These are phyloP conservation scores for Amblyjoppa fuscipennis DNA, from an alignment of 2,888 invertebrate genomes.

Conservation along the genomic window DNA sequence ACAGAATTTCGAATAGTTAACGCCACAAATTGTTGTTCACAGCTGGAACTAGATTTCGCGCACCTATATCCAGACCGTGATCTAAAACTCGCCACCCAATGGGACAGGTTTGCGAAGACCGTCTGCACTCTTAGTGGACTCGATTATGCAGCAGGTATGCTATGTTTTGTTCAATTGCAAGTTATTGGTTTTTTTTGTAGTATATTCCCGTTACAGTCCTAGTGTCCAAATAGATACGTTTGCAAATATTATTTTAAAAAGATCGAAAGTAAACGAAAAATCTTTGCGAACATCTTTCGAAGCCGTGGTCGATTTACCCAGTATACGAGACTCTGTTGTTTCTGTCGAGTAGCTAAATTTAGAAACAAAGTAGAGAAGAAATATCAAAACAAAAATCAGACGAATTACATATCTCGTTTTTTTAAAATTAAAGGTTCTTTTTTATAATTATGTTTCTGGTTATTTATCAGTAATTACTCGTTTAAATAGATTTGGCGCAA, in stretches of 20 bases:
- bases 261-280: too few relatives aligned
- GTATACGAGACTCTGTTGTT: too few relatives aligned
- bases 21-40: not conserved
- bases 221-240: not conserved
- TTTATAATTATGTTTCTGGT: not conserved
- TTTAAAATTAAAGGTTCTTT: not conserved
- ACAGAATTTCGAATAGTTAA: not conserved
- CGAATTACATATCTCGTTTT: not conserved
- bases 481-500: conserved; percentile 4
- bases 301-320: too few relatives aligned
- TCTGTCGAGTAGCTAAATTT: too few relatives aligned
- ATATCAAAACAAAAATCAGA: not conserved
- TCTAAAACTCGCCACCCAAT: not conserved
- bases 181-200: not conserved
- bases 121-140: not conserved
- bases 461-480: not conserved
- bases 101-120: not conserved
- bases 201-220: not conserved
- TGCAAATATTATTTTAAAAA: not conserved
- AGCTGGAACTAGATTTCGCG: conserved; percentile 32
- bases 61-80: conserved; percentile 23
- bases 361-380: too few relatives aligned
- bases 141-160: not conserved
- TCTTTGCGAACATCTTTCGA: too few relatives aligned
- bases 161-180: not conserved